Percentiles rank a stretch among this genome's conserved stretches.
phyloP scores from a whole-genome alignment of 1,140 invertebrate genomes.

The Rhagoletis pomonella region DNA sequence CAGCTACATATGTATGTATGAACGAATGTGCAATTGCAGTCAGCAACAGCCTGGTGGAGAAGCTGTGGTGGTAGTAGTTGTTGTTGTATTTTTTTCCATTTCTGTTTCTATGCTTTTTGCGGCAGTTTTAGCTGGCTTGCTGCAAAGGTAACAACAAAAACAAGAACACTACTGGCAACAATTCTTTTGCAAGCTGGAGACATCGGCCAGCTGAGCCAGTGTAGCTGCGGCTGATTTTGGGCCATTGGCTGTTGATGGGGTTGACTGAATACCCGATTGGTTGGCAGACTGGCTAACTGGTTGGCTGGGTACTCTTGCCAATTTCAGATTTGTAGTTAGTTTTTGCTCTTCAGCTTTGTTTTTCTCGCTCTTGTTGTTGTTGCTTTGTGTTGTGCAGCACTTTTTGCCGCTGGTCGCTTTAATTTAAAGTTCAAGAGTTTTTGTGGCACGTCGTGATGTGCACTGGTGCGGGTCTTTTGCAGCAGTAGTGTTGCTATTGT shows the following conservation, averaged over 20 bases:
- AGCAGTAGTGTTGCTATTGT: background rate
- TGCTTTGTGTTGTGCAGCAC: background rate
- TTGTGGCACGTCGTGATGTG: slow-evolving; percentile 48
- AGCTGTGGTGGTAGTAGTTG: background rate
- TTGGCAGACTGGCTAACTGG: background rate
- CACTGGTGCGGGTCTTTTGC: background rate
- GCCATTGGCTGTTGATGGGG: background rate
- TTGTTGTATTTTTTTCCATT: background rate
- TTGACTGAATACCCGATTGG: background rate
- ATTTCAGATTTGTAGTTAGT: slow-evolving; percentile 12
- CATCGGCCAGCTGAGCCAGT: slow-evolving; percentile 17
- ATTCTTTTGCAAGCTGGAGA: slow-evolving; percentile 9
- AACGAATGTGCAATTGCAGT: background rate
- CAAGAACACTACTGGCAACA: slow-evolving; percentile 8
- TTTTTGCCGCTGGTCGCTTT: slow-evolving; percentile 51
- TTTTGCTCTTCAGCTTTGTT: slow-evolving; percentile 14
- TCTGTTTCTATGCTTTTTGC: background rate
- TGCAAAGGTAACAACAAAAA: background rate
- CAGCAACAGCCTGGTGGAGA: background rate
- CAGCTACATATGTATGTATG: background rate
- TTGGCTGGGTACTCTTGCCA: background rate
- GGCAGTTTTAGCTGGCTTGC: background rate
- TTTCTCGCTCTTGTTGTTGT: slow-evolving; percentile 2
- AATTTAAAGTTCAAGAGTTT: slow-evolving; percentile 56
- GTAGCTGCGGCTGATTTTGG: background rate